These are phyloP conservation scores for Acipenser oxyrinchus DNA, from an alignment of 2,797 vertebrate genomes.

Conservation along the genomic window DNA sequence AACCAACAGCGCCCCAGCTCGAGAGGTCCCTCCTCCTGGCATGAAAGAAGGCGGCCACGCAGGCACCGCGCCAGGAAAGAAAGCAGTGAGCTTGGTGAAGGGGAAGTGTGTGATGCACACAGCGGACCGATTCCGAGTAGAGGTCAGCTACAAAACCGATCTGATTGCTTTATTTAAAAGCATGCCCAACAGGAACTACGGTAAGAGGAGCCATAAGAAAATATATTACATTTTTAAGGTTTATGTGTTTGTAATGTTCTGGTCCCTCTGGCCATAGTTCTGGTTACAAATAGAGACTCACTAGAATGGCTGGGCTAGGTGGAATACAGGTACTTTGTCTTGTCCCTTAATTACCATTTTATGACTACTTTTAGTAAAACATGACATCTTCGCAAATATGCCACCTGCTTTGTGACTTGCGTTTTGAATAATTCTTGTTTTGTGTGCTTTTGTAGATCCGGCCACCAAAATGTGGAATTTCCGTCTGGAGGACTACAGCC, in stretches of 20 bases:
- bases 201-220: conserved; percentile 46
- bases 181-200: conserved; percentile 78
- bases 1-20: conserved; percentile 16
- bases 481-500: conserved; percentile 68
- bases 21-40: conserved; percentile 21
- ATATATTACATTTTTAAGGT: not conserved
- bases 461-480: conserved; percentile 85
- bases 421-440: not conserved
- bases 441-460: conserved; percentile 59
- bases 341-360: too few species aligned
- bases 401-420: not conserved
- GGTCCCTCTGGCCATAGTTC: too few species aligned
- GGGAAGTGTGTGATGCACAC: conserved; percentile 67
- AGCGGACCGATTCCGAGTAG: conserved; percentile 75
- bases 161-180: conserved; percentile 79
- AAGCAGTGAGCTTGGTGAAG: conserved; percentile 40
- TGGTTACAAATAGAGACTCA: too few species aligned
- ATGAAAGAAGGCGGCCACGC: conserved; percentile 5
- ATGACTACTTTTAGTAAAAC: too few species aligned
- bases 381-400: too few species aligned
- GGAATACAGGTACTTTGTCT: too few species aligned
- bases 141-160: conserved; percentile 73
- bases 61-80: conserved; percentile 41
- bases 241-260: too few species aligned
- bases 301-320: too few species aligned